These are phyloP conservation scores for Oenanthe oenanthe DNA, from an alignment of 2,113 vertebrate species.

Conservation along the genomic window DNA sequence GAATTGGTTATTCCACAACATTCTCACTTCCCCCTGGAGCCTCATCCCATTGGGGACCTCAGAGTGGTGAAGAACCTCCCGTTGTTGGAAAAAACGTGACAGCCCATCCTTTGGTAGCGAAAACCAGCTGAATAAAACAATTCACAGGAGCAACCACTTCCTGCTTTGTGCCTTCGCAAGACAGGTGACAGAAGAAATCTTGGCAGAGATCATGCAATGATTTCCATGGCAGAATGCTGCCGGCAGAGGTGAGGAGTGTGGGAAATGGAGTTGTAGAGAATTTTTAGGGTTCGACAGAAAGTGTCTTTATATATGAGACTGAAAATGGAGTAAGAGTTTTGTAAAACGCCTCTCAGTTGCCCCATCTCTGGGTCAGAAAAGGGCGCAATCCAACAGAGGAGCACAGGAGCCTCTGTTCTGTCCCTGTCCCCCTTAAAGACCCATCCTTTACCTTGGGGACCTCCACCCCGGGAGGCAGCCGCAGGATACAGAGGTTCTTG, in stretches of 20 bases:
- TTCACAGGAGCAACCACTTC: rapidly evolving
- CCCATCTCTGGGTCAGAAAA: too few relatives aligned
- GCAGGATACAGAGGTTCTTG: conserved; percentile 63
- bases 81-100: rapidly evolving
- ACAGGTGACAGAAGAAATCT: not conserved
- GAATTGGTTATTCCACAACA: rapidly evolving
- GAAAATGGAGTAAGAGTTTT: too few relatives aligned
- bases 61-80: not conserved
- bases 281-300: too few relatives aligned
- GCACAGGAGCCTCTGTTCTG: not conserved
- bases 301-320: too few relatives aligned
- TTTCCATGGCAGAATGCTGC: not conserved
- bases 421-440: too few relatives aligned
- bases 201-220: not conserved
- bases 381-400: not conserved
- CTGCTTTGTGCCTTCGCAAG: not conserved
- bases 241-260: not conserved
- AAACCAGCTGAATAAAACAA: rapidly evolving
- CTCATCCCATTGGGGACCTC: rapidly evolving
- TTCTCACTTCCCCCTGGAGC: not conserved
- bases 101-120: rapidly evolving
- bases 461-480: conserved; percentile 42
- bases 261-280: too few relatives aligned
- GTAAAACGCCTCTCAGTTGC: too few relatives aligned
- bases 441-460: conserved; percentile 42